These are phyloP conservation scores for Holacanthus passer DNA, from an alignment of 2,113 vertebrate genomes.

Conservation along the genomic window DNA sequence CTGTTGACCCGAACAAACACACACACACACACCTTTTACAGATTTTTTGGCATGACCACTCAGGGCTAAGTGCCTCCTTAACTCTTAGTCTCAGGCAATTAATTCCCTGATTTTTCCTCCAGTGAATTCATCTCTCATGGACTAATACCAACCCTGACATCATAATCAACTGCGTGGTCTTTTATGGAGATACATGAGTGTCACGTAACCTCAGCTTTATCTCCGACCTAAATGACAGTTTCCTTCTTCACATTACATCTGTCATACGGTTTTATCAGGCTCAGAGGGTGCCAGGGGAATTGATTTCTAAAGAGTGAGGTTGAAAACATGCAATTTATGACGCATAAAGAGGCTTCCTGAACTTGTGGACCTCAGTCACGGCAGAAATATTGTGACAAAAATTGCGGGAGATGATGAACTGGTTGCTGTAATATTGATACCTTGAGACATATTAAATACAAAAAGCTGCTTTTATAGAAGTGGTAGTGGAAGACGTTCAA, in stretches of 20 bases:
- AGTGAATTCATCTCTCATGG: conserved; percentile 38
- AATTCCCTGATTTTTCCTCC: conserved; percentile 38
- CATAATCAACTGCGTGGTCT: conserved; percentile 14
- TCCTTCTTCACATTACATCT: conserved; percentile 4
- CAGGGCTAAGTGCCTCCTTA: conserved; percentile 69
- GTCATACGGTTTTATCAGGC: conserved; percentile 32
- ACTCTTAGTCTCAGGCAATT: conserved; percentile 57
- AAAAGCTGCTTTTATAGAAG: conserved; percentile 24
- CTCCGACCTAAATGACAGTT: conserved; percentile 36
- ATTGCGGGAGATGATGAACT: background rate
- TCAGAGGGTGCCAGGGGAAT: conserved; percentile 17
- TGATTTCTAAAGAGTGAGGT: conserved; percentile 16
- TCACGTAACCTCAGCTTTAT: conserved; percentile 46
- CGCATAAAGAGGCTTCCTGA: conserved; percentile 5
- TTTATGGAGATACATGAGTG: conserved; percentile 47
- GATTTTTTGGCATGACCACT: conserved; percentile 33
- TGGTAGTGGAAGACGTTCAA: conserved; percentile 12
- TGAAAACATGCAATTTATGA: conserved; percentile 4
- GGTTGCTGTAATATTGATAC: background rate
- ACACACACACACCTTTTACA: conserved; percentile 11
- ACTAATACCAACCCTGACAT: conserved; percentile 25
- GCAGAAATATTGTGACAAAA: conserved; percentile 6
- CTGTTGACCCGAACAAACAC: conserved; percentile 58
- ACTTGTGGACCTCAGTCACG: conserved; percentile 6
- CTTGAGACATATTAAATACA: conserved; percentile 11